Evolutionary conservation across 2,888 invertebrate species (phyloP).

Genomic region (Eristalis arbustorum): DNA sequence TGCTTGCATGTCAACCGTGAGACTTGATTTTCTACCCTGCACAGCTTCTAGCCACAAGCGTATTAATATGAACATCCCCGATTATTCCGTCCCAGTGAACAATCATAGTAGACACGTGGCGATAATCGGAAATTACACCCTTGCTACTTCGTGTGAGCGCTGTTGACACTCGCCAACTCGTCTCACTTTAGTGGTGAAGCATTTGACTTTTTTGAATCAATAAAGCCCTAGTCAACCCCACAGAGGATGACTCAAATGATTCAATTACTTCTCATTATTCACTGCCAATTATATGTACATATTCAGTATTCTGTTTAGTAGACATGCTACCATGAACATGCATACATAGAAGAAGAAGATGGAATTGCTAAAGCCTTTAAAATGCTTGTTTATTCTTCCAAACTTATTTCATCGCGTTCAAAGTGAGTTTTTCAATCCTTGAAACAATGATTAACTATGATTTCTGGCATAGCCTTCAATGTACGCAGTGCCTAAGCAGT

Average conservation of each 20-base stretch:
- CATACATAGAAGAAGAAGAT: background rate
- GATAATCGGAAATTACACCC: conserved; percentile 63
- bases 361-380: no score
- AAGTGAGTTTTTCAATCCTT: no score
- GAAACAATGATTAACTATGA: no score
- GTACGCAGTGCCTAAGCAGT: no score
- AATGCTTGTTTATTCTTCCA: no score
- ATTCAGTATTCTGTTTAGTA: background rate
- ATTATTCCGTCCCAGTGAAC: conserved; percentile 34
- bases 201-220: conserved; percentile 43
- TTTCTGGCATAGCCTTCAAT: no score
- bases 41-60: conserved; percentile 41
- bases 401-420: no score
- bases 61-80: conserved; percentile 46
- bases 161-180: conserved; percentile 24
- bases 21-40: conserved; percentile 21
- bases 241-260: background rate
- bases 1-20: conserved; percentile 1
- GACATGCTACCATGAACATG: background rate
- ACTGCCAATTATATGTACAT: conserved; percentile 43
- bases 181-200: conserved; percentile 13
- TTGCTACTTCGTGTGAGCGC: background rate
- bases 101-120: conserved; percentile 57
- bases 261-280: conserved; percentile 52
- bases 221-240: background rate